Percentiles rank a stretch among this genome's conserved stretches.
Evolutionary conservation across 2,797 vertebrate species (phyloP).

Genomic region (Lutjanus argentimaculatus): DNA sequence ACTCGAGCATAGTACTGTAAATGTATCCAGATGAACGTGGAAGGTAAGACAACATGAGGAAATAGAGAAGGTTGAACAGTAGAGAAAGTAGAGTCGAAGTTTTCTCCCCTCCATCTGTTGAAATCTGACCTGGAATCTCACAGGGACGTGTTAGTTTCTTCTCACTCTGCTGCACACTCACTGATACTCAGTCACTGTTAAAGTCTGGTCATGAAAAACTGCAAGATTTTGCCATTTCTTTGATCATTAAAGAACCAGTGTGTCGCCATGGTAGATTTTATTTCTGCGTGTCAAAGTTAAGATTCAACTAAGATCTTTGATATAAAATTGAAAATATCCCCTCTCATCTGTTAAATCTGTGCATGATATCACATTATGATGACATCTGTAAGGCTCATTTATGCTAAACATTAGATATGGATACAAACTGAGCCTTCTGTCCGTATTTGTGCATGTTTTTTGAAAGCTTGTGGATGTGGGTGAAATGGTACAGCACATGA

Average conservation of each 20-base stretch:
- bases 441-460: no score
- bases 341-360: not conserved
- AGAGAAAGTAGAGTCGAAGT: slow-evolving; percentile 22
- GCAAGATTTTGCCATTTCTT: not conserved
- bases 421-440: no score
- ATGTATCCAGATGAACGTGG: no score
- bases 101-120: slow-evolving; percentile 58
- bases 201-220: not conserved
- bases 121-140: slow-evolving; percentile 82
- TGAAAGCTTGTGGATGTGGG: no score
- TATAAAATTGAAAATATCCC: not conserved
- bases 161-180: slow-evolving; percentile 9
- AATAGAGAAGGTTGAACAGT: slow-evolving; percentile 13
- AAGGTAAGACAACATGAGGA: not conserved
- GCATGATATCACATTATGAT: not conserved
- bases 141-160: slow-evolving; percentile 69
- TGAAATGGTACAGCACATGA: no score
- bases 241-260: not conserved
- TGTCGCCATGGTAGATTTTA: not conserved
- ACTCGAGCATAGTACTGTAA: not conserved
- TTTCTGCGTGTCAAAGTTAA: not conserved
- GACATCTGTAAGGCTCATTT: no score
- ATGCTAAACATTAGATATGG: no score
- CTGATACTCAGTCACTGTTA: not conserved
- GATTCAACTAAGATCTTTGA: not conserved